Conservation (phyloP, 2,113 vertebrate species). For the Ciconia boyciana region DNA sequence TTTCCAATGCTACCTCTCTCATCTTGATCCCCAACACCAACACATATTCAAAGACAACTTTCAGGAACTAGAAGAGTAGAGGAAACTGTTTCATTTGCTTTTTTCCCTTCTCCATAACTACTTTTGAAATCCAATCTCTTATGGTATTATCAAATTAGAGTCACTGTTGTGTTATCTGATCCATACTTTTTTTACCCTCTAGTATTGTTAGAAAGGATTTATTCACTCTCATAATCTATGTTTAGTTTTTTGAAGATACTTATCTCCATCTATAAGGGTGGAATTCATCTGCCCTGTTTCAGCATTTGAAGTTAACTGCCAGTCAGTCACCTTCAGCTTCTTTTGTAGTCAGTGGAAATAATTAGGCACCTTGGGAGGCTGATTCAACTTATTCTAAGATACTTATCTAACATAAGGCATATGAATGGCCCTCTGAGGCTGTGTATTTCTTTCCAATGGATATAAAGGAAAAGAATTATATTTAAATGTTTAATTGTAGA, state of each 20-base stretch:
- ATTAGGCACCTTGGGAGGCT: not conserved
- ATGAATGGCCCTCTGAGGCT: not conserved
- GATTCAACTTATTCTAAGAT: slow-evolving; percentile 4
- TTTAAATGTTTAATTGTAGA: not conserved
- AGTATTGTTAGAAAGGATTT: not conserved
- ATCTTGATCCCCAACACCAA: not conserved
- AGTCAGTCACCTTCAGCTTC: not conserved
- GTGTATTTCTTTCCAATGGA: not conserved
- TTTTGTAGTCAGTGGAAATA: not conserved
- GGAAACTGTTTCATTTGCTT: not conserved
- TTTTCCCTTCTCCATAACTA: not conserved
- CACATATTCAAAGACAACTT: not conserved
- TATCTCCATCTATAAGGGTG: not conserved
- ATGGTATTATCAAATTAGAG: not conserved
- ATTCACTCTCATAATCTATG: not conserved
- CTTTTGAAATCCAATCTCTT: not conserved
- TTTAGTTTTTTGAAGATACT: not conserved
- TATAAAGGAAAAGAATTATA: not conserved
- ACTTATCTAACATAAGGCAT: not conserved
- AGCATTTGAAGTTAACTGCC: not conserved
- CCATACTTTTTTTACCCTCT: not conserved
- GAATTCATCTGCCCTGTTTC: not conserved
- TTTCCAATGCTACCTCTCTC: not conserved
- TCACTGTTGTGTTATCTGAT: not conserved
- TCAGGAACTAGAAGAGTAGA: not conserved